Evolutionary conservation across 2,888 invertebrate species (phyloP).

Genomic region (Copidosoma aretas): DNA sequence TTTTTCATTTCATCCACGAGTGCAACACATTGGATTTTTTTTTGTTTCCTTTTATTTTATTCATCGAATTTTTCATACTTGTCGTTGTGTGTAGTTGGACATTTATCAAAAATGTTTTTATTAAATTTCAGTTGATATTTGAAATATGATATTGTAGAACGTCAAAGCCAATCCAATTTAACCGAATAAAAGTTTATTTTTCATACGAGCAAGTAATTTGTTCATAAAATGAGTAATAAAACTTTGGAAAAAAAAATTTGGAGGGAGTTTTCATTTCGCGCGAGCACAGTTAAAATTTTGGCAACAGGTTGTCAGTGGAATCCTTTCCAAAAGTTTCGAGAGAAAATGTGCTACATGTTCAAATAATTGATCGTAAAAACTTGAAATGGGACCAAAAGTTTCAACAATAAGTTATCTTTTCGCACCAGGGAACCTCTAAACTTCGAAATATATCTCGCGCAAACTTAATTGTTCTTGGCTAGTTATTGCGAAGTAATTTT

Average conservation of each 20-base stretch:
- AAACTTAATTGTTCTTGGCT: background rate
- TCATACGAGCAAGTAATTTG: too few relatives aligned
- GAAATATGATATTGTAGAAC: too few relatives aligned
- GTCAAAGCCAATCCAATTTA: too few relatives aligned
- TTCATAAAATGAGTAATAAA: background rate
- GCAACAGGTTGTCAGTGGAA: conserved; percentile 34
- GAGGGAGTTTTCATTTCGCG: conserved; percentile 11
- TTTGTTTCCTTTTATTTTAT: too few relatives aligned
- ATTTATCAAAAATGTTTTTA: too few relatives aligned
- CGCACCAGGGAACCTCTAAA: background rate
- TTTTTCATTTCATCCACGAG: background rate
- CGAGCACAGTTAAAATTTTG: conserved; percentile 5
- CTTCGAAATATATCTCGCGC: background rate
- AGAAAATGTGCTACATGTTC: conserved; percentile 14
- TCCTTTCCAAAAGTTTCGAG: conserved; percentile 20
- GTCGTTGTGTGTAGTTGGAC: too few relatives aligned
- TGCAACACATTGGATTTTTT: too few relatives aligned
- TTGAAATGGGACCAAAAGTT: conserved; percentile 4
- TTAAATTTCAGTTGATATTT: too few relatives aligned
- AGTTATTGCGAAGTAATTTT: background rate
- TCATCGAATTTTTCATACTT: too few relatives aligned
- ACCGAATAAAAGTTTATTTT: too few relatives aligned
- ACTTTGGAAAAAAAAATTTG: too few relatives aligned
- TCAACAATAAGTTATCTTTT: conserved; percentile 5
- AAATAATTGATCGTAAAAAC: conserved; percentile 21